These are phyloP conservation scores for Poicephalus meyeri DNA, from an alignment of 2,113 vertebrate genomes.

Conservation along the genomic window DNA sequence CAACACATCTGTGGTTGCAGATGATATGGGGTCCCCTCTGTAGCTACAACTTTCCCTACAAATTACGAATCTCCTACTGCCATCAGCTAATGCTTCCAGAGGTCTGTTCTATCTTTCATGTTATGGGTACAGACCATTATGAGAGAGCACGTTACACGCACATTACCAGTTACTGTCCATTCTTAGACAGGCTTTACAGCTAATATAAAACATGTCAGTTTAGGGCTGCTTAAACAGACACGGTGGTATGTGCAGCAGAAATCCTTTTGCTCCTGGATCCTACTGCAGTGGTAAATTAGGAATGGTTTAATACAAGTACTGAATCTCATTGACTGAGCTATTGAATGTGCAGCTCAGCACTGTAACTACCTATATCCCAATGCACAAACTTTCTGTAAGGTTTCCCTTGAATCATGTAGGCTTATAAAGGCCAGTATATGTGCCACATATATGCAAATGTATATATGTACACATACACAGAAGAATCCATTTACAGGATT, in stretches of 20 bases:
- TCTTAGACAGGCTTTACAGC: neutral
- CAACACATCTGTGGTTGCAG: neutral
- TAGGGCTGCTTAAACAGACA: neutral
- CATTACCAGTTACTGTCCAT: no score
- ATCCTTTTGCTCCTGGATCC: neutral
- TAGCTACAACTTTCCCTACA: neutral
- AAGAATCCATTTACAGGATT: neutral
- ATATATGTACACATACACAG: neutral
- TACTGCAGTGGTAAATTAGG: fast-evolving
- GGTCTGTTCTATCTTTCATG: fast-evolving
- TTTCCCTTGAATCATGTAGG: neutral
- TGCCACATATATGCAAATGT: neutral
- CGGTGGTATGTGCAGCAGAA: neutral
- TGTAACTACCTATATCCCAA: neutral
- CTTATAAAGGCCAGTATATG: neutral
- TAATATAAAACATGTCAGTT: neutral
- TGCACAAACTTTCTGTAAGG: neutral
- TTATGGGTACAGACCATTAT: neutral
- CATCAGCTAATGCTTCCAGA: neutral
- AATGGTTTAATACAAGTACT: neutral
- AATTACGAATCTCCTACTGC: neutral
- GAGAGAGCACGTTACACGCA: neutral
- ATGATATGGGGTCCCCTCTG: neutral
- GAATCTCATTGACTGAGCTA: neutral
- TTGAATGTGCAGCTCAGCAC: neutral